A percentile compares a stretch with the other conserved stretches of the same genome.
These are phyloP conservation scores for Erebia aethiops DNA, from an alignment of 2,888 invertebrate genomes.

Conservation along the genomic window DNA sequence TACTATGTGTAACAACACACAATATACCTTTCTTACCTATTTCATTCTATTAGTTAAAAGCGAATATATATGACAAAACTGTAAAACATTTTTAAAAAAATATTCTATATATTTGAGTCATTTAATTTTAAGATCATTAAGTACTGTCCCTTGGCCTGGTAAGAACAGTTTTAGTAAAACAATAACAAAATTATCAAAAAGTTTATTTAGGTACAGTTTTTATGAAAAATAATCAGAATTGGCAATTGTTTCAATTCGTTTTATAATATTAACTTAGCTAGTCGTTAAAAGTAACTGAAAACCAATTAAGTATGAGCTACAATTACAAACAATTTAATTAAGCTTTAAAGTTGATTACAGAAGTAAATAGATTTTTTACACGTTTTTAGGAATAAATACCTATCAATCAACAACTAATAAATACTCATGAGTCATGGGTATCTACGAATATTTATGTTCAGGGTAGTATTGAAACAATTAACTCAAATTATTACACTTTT, in stretches of 20 bases:
- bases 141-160: too few relatives aligned
- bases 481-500: too few relatives aligned
- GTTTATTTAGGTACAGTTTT: not conserved
- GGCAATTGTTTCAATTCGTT: not conserved
- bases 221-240: not conserved
- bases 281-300: not conserved
- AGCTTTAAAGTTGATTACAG: not conserved
- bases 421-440: too few relatives aligned
- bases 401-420: too few relatives aligned
- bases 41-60: constrained; percentile 13
- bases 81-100: not conserved
- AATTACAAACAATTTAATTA: not conserved
- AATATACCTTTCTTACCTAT: not conserved
- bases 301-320: not conserved
- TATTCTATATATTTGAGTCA: not conserved
- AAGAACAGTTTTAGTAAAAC: not conserved
- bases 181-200: not conserved
- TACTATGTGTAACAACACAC: constrained; percentile 16
- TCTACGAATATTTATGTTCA: too few relatives aligned
- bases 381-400: not conserved
- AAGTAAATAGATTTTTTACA: not conserved
- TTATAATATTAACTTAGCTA: too few relatives aligned
- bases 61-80: not conserved
- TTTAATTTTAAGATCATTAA: too few relatives aligned
- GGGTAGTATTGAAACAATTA: too few relatives aligned